Evolutionary conservation across 2,888 invertebrate species (phyloP), one percentile per base, ranked within the genome.

Genomic region (Macaria notata): DNA sequence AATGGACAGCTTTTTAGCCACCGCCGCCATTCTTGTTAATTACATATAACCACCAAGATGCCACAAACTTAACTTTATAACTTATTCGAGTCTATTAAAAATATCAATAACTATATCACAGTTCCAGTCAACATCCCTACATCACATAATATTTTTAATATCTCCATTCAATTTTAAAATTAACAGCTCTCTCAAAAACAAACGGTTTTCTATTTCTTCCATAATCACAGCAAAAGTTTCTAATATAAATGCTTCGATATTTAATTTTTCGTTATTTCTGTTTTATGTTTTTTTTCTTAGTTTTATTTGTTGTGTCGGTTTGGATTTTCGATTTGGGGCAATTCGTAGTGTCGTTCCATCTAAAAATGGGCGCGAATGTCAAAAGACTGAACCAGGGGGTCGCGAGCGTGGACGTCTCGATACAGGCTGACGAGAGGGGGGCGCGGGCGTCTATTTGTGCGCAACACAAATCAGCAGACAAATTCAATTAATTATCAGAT

Each of bases 401-500:
- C 83, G 84, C 68, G 75, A 73, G 71, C 75, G 76, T 78, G 71
- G 75, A 75, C 73, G 76, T 70, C 74, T 70, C 66, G 76, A 72
- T 69, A 68, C 66, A 29, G 52, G 72, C 65, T 43, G 55, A 66
- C 56, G 71, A 73, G 78, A 81, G 80, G 79, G 82, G 81, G 81
- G 76, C 65, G 78, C 71, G 75, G 75, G 73, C 67, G 72, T 83
- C 90, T 92, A 91, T 92, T 91, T 91, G 83, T 80, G 90, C 84
- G 71, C 84, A 81, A 78, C 84, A 89, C 90, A 90, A 91, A 92
- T 91, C 91, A 90, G 78, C 82, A 83, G 86, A 86, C 87, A 81
- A 79, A 84, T 85, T 88, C 88, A 87, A 92, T 92, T 91, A 91
- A 92, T 92, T 89, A 91, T 89, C 79, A 86, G 88, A 91, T 92